phyloP scores from a whole-genome alignment of 2,113 vertebrate species.

The Siphamia tubifer region DNA sequence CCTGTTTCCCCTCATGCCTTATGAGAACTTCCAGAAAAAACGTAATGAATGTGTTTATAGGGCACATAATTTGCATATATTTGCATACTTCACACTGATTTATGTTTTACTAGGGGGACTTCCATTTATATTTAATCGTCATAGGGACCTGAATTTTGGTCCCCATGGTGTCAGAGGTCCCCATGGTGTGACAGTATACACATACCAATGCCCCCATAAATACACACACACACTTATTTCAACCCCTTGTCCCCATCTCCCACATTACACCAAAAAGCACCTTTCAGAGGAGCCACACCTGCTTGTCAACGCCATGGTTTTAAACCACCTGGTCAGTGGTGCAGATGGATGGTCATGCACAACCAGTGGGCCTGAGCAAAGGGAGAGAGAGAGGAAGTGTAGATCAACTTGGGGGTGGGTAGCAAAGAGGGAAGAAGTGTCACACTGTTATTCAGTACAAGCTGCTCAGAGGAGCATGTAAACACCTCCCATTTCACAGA shows the following conservation, averaged over 20 bases:
- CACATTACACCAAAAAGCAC: slow-evolving; percentile 43
- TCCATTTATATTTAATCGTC: no score
- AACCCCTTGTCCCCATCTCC: slow-evolving; percentile 16
- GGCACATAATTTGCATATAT: no score
- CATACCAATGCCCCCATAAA: no score
- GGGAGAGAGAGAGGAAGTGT: background rate
- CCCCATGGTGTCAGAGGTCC: no score
- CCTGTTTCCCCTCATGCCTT: no score
- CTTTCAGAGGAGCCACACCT: slow-evolving; percentile 54
- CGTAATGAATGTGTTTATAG: no score
- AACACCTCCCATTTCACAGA: slow-evolving; percentile 33
- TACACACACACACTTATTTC: slow-evolving; percentile 5
- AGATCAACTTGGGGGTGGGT: background rate
- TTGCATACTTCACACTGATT: no score
- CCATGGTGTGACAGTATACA: no score
- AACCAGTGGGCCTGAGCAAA: background rate
- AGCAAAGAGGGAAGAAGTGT: background rate
- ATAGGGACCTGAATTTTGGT: no score
- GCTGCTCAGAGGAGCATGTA: slow-evolving; percentile 28
- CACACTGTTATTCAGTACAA: slow-evolving; percentile 32
- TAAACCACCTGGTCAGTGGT: slow-evolving; percentile 66
- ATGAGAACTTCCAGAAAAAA: no score
- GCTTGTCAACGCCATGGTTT: slow-evolving; percentile 50
- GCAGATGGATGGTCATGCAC: slow-evolving; percentile 68
- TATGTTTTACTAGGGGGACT: no score